A percentile compares a stretch with the other conserved stretches of the same genome.
phyloP scores from a whole-genome alignment of 2,888 invertebrate species.

The Plebejus melissa region DNA sequence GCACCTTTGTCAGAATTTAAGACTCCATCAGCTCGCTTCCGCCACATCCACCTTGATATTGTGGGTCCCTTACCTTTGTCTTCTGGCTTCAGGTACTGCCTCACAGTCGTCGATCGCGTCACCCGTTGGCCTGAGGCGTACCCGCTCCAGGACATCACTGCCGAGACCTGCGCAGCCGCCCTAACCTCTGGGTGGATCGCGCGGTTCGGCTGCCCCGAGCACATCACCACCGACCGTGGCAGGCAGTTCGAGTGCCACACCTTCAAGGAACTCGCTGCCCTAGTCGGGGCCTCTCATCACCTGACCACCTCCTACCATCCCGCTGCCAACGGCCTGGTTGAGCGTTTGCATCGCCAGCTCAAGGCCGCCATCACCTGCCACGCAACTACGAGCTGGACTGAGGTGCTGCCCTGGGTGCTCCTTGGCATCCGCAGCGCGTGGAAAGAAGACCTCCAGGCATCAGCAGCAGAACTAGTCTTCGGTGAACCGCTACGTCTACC shows the following conservation, averaged over 20 bases:
- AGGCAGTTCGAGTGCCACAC: slow-evolving; percentile 42
- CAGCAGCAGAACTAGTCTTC: slow-evolving; percentile 41
- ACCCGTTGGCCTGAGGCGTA: slow-evolving; percentile 50
- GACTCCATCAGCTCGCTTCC: slow-evolving; percentile 41
- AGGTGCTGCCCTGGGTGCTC: slow-evolving; percentile 32
- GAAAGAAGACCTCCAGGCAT: slow-evolving; percentile 29
- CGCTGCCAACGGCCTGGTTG: slow-evolving; percentile 20
- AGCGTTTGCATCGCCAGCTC: slow-evolving; percentile 32
- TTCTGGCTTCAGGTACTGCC: slow-evolving; percentile 43
- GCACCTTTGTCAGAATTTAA: not conserved
- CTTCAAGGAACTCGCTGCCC: slow-evolving; percentile 36
- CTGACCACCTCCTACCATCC: slow-evolving; percentile 38
- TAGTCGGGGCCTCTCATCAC: slow-evolving; percentile 31
- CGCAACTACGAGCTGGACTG: slow-evolving; percentile 32
- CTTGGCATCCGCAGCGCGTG: slow-evolving; percentile 20
- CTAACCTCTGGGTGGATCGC: slow-evolving; percentile 36
- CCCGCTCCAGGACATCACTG: slow-evolving; percentile 49
- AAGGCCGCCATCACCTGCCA: slow-evolving; percentile 4
- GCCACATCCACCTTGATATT: slow-evolving; percentile 46
- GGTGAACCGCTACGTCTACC: slow-evolving; percentile 40
- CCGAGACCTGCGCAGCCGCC: slow-evolving; percentile 48
- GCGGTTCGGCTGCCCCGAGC: slow-evolving; percentile 39
- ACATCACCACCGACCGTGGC: slow-evolving; percentile 52
- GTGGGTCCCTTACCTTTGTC: slow-evolving; percentile 38
- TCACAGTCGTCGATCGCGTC: slow-evolving; percentile 46